Evolutionary conservation across 2,888 invertebrate genomes (phyloP).

Genomic region (Troides helena): DNA sequence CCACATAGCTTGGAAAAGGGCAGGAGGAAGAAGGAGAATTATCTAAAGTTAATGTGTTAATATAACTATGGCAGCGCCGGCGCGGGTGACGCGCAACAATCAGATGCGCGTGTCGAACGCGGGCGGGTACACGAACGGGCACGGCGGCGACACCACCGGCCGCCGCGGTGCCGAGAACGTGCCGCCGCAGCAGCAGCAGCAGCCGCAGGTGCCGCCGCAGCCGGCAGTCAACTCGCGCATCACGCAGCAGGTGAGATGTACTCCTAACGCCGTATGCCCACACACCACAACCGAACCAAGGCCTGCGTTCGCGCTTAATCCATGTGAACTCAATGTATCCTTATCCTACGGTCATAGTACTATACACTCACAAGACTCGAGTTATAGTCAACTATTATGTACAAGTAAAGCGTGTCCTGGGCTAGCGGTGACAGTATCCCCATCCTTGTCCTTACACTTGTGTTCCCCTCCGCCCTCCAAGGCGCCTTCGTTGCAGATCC

Average conservation of each 20-base stretch:
- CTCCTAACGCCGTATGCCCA: too few relatives aligned
- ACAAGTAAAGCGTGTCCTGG: too few relatives aligned
- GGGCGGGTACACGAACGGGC: slow-evolving; percentile 79
- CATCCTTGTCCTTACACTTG: slow-evolving; percentile 16
- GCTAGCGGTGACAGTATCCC: background rate
- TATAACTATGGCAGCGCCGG: slow-evolving; percentile 55
- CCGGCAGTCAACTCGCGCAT: slow-evolving; percentile 61
- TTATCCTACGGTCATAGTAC: too few relatives aligned
- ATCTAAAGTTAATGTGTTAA: background rate
- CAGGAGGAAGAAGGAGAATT: too few relatives aligned
- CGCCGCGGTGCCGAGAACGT: slow-evolving; percentile 83
- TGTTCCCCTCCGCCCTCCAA: slow-evolving; percentile 12
- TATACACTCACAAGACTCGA: too few relatives aligned
- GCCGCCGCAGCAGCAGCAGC: slow-evolving; percentile 69
- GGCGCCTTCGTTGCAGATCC: slow-evolving; percentile 41
- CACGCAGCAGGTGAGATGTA: slow-evolving; percentile 65
- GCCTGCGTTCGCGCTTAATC: too few relatives aligned
- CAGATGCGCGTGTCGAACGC: slow-evolving; percentile 79
- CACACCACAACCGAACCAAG: too few relatives aligned
- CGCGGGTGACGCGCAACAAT: slow-evolving; percentile 74
- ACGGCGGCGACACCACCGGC: slow-evolving; percentile 80
- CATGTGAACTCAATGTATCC: too few relatives aligned
- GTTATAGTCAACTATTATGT: too few relatives aligned
- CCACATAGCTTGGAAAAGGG: too few relatives aligned
- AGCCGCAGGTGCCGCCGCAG: slow-evolving; percentile 44